Conservation (phyloP, 92 coral and sea anemone species). For the Bergia puertoricense region DNA sequence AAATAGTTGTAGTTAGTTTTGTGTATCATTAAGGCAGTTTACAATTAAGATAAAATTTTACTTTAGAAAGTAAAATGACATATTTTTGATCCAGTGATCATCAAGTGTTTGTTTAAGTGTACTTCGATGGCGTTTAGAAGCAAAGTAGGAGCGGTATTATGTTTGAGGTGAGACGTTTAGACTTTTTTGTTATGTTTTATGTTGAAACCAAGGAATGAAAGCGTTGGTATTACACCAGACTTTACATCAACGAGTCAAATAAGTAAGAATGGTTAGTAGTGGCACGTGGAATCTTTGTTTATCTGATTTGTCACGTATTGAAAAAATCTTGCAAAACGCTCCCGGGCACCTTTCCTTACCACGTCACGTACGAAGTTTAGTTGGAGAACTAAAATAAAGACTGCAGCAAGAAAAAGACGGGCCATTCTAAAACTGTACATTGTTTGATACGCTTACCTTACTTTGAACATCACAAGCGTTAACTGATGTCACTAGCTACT, state of each 20-base stretch:
- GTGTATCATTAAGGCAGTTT: not conserved
- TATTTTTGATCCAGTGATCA: too few relatives aligned
- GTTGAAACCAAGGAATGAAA: too few relatives aligned
- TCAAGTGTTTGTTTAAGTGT: too few relatives aligned
- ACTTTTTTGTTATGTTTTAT: not conserved
- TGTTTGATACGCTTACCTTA: too few relatives aligned
- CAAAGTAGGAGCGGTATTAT: too few relatives aligned
- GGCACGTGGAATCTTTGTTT: not conserved
- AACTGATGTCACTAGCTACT: not conserved
- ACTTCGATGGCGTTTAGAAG: too few relatives aligned
- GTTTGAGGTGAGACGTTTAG: not conserved
- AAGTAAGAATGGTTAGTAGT: not conserved
- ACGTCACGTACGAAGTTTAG: not conserved
- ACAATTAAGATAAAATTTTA: too few relatives aligned
- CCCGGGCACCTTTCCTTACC: not conserved
- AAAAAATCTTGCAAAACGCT: too few relatives aligned
- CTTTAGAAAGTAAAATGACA: not conserved
- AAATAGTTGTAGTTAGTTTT: not conserved
- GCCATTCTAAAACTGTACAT: too few relatives aligned
- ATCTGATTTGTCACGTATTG: not conserved
- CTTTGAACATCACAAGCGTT: too few relatives aligned
- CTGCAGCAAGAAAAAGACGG: too few relatives aligned
- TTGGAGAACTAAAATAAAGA: not conserved
- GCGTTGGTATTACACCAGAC: not conserved
- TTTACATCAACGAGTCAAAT: not conserved